Evolutionary conservation across 2,888 invertebrate species (phyloP).

Genomic region (Tenthredo distinguenda): DNA sequence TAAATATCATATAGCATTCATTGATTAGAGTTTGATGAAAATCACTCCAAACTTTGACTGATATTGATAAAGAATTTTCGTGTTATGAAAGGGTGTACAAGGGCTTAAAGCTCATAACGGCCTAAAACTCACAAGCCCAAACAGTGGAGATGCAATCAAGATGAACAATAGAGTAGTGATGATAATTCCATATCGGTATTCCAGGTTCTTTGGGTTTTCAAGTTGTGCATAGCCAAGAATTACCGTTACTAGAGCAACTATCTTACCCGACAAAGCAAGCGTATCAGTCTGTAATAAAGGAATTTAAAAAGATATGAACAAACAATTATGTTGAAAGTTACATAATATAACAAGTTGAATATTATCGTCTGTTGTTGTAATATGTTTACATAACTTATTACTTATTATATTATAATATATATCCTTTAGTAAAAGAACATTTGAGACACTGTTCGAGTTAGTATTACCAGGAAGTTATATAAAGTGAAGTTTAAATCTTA

Average conservation of each 20-base stretch:
- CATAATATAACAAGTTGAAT: background rate
- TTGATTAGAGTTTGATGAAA: slow-evolving; percentile 65
- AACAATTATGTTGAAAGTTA: background rate
- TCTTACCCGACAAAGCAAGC: slow-evolving; percentile 77
- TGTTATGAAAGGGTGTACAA: background rate
- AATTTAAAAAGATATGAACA: slow-evolving; percentile 28
- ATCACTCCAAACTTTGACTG: slow-evolving; percentile 12
- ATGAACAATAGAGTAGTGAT: slow-evolving; percentile 85
- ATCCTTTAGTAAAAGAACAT: background rate
- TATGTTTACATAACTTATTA: background rate
- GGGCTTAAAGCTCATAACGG: background rate
- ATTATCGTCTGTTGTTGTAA: background rate
- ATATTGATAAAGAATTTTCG: background rate
- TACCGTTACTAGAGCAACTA: slow-evolving; percentile 81
- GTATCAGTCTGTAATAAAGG: slow-evolving; percentile 62
- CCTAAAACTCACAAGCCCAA: slow-evolving; percentile 82
- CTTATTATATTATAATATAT: background rate
- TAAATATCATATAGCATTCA: slow-evolving; percentile 48
- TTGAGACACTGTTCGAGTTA: background rate
- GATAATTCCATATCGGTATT: slow-evolving; percentile 86
- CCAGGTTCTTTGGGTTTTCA: slow-evolving; percentile 84
- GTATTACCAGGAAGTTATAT: background rate
- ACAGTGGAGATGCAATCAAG: slow-evolving; percentile 86
- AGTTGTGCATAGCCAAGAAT: slow-evolving; percentile 84
- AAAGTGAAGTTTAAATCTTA: background rate